Evolutionary conservation across 2,113 vertebrate species (phyloP).

Genomic region (Hippoglossus stenolepis): DNA sequence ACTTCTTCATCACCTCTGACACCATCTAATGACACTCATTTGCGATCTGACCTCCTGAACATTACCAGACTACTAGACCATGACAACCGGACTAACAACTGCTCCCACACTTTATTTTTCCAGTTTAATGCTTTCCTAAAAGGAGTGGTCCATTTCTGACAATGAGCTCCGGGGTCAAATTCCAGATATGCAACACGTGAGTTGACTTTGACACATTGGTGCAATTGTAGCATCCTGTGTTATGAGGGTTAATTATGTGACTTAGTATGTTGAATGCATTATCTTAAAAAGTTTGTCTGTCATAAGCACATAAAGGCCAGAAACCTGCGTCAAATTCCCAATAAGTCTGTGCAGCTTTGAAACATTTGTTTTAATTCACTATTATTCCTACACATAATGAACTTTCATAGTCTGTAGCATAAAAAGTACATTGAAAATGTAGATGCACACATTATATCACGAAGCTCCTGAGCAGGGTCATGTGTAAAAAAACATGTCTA

Average conservation of each 20-base stretch:
- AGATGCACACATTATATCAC: neutral
- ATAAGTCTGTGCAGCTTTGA: constrained; percentile 26
- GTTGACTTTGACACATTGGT: neutral
- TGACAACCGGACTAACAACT: constrained; percentile 29
- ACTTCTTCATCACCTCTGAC: constrained; percentile 81
- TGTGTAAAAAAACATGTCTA: neutral
- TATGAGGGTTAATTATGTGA: neutral
- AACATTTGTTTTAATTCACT: constrained; percentile 12
- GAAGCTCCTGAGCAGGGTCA: neutral
- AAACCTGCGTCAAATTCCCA: constrained; percentile 33
- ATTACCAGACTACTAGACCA: constrained; percentile 58
- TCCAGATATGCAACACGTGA: neutral
- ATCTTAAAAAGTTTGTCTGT: constrained; percentile 32
- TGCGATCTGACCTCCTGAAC: constrained; percentile 69
- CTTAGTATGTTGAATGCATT: neutral
- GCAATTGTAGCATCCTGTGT: neutral
- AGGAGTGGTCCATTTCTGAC: constrained; percentile 6
- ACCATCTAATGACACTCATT: constrained; percentile 79
- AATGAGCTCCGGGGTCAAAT: neutral
- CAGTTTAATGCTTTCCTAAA: constrained; percentile 19
- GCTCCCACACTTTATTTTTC: constrained; percentile 1
- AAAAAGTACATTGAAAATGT: constrained; percentile 7
- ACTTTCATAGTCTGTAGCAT: constrained; percentile 17
- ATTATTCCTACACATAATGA: constrained; percentile 1
- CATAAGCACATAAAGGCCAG: constrained; percentile 22